Base-by-base conservation (phyloP, 1,140 invertebrate species). In the Agrypnia vestita region DNA sequence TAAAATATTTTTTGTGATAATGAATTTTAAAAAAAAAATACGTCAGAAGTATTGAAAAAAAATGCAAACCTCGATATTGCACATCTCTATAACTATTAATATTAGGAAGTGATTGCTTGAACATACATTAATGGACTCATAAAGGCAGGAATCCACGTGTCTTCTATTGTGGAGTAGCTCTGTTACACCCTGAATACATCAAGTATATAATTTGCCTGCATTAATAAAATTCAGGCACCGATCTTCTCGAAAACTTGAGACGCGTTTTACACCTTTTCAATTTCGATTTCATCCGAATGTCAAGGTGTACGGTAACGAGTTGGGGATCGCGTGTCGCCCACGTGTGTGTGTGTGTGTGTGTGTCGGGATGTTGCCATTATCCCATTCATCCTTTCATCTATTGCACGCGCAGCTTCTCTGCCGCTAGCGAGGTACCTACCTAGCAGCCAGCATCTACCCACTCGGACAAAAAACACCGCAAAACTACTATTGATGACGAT, bases 261-360 rank as follows among this genome's bases (percentile, higher is more conserved):
- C 6, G 25, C 1, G 1, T 35, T 35, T 71, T 51, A 47, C 46
- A 71, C 67, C 67, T 71, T 71, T 71, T 62, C 59, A 11, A 62
- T 75, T 75, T 71, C 67, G 67, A 71, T 77, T 77, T 67, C 67
- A 49, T 71, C 9, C 8, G 43, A 35, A 67, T 46, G 47, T 77
- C 59, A 77, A 77, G 75, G 67, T 78, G 67, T 78, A 71, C 25
- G 25, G 25, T 35, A 77, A 82, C 80, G 74, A 80, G 74, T 82
- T 82, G 62, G 35, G 55, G 55, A 77, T 80, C 80, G 78, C 78
- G 81, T 78, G 81, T 80, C 81, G 71, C 72, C 81, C 81, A 82
- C 81, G 81, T 78, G 81, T 73, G 53, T 56, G 19, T 35, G 46
- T 71, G 47, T n/a, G 64, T 71, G n/a, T 51, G 64, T 71, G 46